Evolutionary conservation across 2,797 vertebrate species (phyloP), one percentile per base, ranked within the genome.

Genomic region (Lindbergichthys nudifrons): DNA sequence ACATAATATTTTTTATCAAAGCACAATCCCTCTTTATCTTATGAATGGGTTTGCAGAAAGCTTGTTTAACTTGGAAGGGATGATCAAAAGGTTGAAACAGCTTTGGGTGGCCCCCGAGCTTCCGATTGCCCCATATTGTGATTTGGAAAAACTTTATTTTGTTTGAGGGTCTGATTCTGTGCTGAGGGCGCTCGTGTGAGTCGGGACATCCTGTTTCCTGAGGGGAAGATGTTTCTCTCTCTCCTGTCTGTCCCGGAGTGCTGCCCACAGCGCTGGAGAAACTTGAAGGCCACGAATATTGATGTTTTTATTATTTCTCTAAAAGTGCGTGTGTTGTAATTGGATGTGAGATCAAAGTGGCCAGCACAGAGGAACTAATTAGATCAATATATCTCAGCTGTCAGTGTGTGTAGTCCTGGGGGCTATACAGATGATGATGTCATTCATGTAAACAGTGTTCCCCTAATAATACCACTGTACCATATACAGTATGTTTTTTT

Each of bases 131-230:
- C 75, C 68, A 82, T 83, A 82, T 89, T 75, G 77, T 88, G 75
- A 77, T 87, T 87, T 87, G 68, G 66, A 81, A 86, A 87, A 46
- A 32, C 53, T 48, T 75, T 89, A 85, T 89, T 93, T 89, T 80
- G 74, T 81, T 88, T 88, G 74, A 62, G 82, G 59, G 67, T 60
- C 61, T 80, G 57, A 75, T 43, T 77, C 78, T 68, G 32, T 7
- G 80, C 81, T 50, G 68, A 84, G 80, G 79, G 80, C 45, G 65
- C 62, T 52, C 10, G 70, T 75, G 75, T 82, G 78, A 86, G 80
- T 68, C 18, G 48, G 81, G 71, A 92, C 90, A 88, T 94, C 91
- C 91, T 92, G 90, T 92, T 93, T 93, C 92, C 85, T 91, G 89
- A 80, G 65, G 80, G 76, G 72, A 73, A 85, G 80, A 87, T 64